Conservation (phyloP, 2,797 vertebrate species). For the Amniataba percoides region DNA sequence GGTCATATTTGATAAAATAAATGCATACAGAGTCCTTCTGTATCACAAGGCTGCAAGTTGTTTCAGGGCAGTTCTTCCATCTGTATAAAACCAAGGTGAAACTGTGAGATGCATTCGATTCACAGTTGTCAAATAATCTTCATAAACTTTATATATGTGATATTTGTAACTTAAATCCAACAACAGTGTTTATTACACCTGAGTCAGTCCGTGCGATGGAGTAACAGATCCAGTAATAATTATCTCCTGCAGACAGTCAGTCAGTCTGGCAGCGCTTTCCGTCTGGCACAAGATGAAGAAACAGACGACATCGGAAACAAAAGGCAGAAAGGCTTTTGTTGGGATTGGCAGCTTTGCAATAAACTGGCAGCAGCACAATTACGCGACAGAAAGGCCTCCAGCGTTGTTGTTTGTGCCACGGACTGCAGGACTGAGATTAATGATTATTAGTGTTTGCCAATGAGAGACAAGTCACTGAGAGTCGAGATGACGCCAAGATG, state of each 20-base stretch:
- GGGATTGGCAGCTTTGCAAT: slow-evolving; percentile 18
- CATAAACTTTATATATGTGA: not conserved
- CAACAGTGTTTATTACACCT: not conserved
- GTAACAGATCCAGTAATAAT: slow-evolving; percentile 12
- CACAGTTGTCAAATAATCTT: not conserved
- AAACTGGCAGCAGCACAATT: slow-evolving; percentile 2
- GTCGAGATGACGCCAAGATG: not conserved
- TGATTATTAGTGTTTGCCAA: not conserved
- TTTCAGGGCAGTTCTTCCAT: not conserved
- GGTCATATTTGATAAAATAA: not conserved
- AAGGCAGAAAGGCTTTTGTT: not conserved
- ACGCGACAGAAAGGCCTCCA: not conserved
- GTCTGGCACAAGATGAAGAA: slow-evolving; percentile 17
- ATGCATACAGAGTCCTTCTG: not conserved
- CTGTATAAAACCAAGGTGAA: not conserved
- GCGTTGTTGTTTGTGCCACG: not conserved
- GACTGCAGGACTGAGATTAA: not conserved
- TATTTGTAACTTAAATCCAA: not conserved
- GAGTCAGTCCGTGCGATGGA: not conserved
- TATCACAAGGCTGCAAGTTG: not conserved
- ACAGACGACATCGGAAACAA: not conserved
- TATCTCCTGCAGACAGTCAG: slow-evolving; percentile 33
- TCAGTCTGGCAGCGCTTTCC: not conserved
- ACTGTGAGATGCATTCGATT: not conserved
- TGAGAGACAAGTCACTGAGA: not conserved